Conservation (phyloP, 1,140 invertebrate species). For the Pectinophora gossypiella region DNA sequence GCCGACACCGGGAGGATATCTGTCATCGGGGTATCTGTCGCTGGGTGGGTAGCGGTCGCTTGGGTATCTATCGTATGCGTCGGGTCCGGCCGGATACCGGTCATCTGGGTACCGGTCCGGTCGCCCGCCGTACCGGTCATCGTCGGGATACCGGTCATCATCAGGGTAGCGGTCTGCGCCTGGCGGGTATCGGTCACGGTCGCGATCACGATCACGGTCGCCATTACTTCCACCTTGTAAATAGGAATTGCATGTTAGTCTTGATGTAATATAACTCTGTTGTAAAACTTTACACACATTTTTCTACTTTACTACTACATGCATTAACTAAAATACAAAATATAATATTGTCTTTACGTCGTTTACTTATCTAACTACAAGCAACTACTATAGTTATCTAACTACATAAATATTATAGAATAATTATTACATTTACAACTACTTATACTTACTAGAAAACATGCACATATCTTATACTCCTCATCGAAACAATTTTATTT, state of each 20-base stretch:
- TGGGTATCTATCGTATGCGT: constrained; percentile 51
- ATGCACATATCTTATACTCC: too few species aligned
- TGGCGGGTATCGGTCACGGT: constrained; percentile 49
- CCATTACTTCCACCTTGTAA: constrained; percentile 59
- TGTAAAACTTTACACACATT: too few species aligned
- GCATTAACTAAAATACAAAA: too few species aligned
- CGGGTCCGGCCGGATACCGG: constrained; percentile 58
- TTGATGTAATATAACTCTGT: neutral
- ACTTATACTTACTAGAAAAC: too few species aligned
- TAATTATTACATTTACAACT: too few species aligned
- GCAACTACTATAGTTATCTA: too few species aligned
- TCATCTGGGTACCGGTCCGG: constrained; percentile 70
- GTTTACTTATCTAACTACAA: too few species aligned
- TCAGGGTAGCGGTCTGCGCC: constrained; percentile 75
- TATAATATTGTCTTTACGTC: too few species aligned
- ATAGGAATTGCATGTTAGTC: constrained; percentile 12
- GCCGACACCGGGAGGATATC: constrained; percentile 22
- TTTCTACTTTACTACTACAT: too few species aligned
- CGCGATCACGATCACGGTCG: constrained; percentile 34
- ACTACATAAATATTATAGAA: too few species aligned
- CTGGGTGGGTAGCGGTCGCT: constrained; percentile 57
- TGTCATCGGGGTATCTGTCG: constrained; percentile 24
- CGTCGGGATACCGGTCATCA: constrained; percentile 46
- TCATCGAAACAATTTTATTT: too few species aligned
- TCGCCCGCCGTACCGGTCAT: constrained; percentile 55